A percentile compares a stretch with the other conserved stretches of the same genome.
phyloP scores from a whole-genome alignment of 2,797 vertebrate species.

The Acridotheres tristis region DNA sequence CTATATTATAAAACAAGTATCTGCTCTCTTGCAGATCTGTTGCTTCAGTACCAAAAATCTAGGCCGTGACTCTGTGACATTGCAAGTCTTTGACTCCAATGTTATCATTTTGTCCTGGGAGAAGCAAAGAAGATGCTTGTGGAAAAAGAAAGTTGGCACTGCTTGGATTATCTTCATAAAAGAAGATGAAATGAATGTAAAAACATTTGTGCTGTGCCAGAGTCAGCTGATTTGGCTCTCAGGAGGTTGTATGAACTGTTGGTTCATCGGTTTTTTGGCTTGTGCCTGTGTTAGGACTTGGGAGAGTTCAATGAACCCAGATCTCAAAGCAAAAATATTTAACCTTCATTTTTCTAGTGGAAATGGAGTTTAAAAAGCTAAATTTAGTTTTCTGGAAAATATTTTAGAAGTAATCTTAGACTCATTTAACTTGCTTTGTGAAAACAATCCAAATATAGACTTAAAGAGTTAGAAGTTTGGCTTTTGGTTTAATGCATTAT shows the following conservation, averaged over 20 bases:
- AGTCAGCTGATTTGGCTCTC: constrained; percentile 47
- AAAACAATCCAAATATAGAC: not conserved
- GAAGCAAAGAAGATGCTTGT: constrained; percentile 33
- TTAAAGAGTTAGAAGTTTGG: not conserved
- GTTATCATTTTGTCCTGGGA: constrained; percentile 35
- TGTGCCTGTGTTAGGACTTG: not conserved
- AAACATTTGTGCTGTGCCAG: constrained; percentile 45
- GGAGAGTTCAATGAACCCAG: constrained; percentile 37
- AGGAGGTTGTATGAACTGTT: constrained; percentile 23
- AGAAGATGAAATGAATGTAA: constrained; percentile 33
- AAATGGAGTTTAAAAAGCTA: not conserved
- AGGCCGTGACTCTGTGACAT: not conserved
- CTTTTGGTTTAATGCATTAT: not conserved
- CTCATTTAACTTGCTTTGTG: not conserved
- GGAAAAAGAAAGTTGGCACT: constrained; percentile 44
- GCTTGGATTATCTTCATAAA: constrained; percentile 59
- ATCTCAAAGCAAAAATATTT: constrained; percentile 22
- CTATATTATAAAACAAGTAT: not conserved
- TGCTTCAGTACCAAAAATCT: not conserved
- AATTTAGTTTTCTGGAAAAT: not conserved
- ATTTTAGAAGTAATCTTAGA: not conserved
- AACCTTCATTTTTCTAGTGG: not conserved
- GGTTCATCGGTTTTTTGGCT: constrained; percentile 23
- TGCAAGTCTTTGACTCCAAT: not conserved
- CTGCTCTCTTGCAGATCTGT: not conserved